Base-by-base conservation (phyloP, 2,888 invertebrate species). In the Cerastis rubricosa region DNA sequence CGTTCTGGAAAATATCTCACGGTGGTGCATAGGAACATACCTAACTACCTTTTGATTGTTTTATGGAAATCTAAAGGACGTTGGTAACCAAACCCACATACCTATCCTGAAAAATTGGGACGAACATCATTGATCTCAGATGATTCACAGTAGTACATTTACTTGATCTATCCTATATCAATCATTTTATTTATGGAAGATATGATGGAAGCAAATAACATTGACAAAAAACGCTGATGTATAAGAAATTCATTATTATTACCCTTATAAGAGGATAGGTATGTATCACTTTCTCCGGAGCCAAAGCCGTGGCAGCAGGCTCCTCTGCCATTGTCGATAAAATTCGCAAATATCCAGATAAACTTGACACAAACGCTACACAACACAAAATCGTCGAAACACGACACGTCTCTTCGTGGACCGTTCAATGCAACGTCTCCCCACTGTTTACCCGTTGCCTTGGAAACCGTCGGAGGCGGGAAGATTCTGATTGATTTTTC, bases 231-330 rank as follows among this genome's bases (percentile, higher is more conserved):
- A 59, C 7, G n/a, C 12, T 81, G 19, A 66, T n/a, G 29, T 59
- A 29, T 57, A 65, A 19, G 40, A 14, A 67, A 35, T 47, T 54
- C 17, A 54, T 25, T 45, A 73, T 54, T 71, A 40, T 96, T 96
- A 99, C 99, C 97, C 98, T 97, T 81, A 99, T 97, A 76, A 99
- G 95, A 57, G 99, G 98, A 97, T 99, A 99, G 5, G 98, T 98
- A 90, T 98, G 98, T 77, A 98, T 95, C 72, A 98, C 97, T 96
- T 98, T 98, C 91, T 98, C 98, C 70, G 96, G 94, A 59, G 96
- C 96, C 17, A 94, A 96, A 65, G 95, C 95, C 68, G 95, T 92
- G 12, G 92, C 91, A 22, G 93, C 90, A 45, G 86, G 90, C 74
- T 96, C 96, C 1, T 96, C 96, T 69, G 92, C 96, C 96, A 96